A percentile compares a stretch with the other conserved stretches of the same genome.
Evolutionary conservation across 2,113 vertebrate genomes (phyloP).

Genomic region (Rhinichthys klamathensis): DNA sequence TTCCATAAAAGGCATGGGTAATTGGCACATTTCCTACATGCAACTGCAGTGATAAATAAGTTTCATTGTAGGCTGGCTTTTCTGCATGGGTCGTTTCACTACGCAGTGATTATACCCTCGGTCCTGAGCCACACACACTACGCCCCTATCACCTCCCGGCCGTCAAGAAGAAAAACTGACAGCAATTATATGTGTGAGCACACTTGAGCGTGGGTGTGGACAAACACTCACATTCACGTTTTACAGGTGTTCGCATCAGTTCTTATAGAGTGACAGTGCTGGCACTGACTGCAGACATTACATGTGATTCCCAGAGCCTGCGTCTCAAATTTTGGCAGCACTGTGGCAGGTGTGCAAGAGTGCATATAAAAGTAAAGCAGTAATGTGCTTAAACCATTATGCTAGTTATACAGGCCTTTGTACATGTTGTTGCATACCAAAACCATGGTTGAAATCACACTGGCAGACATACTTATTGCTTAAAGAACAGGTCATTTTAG

Average conservation of each 20-base stretch:
- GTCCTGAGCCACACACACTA: neutral
- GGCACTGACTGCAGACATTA: slow-evolving; percentile 4
- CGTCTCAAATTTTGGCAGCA: slow-evolving; percentile 23
- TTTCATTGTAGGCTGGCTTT: neutral
- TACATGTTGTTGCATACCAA: neutral
- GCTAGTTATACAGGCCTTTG: slow-evolving; percentile 5
- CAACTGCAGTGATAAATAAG: neutral
- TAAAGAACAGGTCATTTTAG: neutral
- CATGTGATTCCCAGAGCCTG: slow-evolving; percentile 11
- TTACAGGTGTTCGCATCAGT: slow-evolving; percentile 23
- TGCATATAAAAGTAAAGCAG: slow-evolving; percentile 3
- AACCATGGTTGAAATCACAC: neutral
- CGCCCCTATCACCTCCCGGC: neutral
- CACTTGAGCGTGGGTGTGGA: slow-evolving; percentile 10
- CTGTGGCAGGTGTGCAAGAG: neutral
- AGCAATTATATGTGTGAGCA: slow-evolving; percentile 36
- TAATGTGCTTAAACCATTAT: slow-evolving; percentile 11
- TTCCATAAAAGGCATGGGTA: slow-evolving; percentile 11
- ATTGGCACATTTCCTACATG: slow-evolving; percentile 24
- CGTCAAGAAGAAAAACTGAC: slow-evolving; percentile 26
- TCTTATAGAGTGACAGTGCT: slow-evolving; percentile 7
- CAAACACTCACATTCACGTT: neutral
- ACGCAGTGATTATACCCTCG: slow-evolving; percentile 4
- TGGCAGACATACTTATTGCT: neutral
- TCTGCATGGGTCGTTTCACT: slow-evolving; percentile 2